These are phyloP conservation scores for Brachyistius frenatus DNA, from an alignment of 2,113 vertebrate species.

Conservation along the genomic window DNA sequence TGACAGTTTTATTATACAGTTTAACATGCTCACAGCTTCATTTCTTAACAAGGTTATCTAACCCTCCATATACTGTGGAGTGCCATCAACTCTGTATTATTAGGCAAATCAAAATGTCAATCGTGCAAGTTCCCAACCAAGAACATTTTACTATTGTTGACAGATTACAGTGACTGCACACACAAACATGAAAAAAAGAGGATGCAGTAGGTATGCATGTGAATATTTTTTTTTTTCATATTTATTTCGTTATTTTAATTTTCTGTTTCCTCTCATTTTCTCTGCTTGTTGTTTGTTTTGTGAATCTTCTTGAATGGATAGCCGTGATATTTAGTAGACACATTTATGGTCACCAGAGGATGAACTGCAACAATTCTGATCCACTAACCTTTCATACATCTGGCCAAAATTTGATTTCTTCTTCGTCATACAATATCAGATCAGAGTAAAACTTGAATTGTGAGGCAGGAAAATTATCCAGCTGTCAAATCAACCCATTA, in stretches of 20 bases:
- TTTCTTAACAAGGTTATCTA: constrained; percentile 12
- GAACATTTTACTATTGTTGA: background rate
- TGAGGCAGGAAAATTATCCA: background rate
- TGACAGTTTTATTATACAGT: constrained; percentile 13
- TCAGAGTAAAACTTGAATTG: no score
- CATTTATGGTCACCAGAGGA: background rate
- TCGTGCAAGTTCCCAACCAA: background rate
- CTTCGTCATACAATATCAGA: no score
- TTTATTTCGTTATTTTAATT: background rate
- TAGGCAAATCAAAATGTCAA: constrained; percentile 11
- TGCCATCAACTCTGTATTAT: constrained; percentile 5
- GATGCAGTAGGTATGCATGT: no score
- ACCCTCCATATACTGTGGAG: constrained; percentile 6
- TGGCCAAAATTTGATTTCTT: no score
- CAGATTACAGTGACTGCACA: background rate
- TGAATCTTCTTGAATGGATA: background rate
- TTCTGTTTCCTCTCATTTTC: background rate
- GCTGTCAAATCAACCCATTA: background rate
- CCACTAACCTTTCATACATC: background rate
- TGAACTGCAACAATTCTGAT: no score
- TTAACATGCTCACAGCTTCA: constrained; percentile 1
- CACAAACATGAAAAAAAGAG: background rate
- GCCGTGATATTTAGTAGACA: background rate
- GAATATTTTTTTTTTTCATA: no score
- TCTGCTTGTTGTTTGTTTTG: background rate